Evolutionary conservation across 2,113 vertebrate genomes (phyloP).

Genomic region (Charadrius vociferus): DNA sequence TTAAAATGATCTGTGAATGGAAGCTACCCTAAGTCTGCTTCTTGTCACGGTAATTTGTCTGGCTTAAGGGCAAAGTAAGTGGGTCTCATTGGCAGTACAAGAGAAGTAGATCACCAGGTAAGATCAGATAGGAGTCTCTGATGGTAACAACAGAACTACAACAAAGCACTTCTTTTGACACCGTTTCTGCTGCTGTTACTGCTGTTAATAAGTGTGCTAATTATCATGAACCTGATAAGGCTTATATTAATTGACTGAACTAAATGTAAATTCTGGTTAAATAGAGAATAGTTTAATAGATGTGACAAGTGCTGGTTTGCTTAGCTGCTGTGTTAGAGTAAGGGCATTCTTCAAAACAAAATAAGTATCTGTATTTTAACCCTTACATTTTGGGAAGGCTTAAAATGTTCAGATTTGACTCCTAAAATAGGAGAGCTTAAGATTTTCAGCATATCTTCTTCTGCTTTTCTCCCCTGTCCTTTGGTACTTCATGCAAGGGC

Average conservation of each 20-base stretch:
- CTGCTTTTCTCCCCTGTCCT: not conserved
- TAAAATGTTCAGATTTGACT: not conserved
- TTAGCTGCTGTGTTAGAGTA: not conserved
- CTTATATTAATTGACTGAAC: constrained; percentile 39
- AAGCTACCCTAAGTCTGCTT: constrained; percentile 34
- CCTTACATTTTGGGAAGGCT: not conserved
- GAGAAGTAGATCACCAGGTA: constrained; percentile 56
- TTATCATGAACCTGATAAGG: constrained; percentile 51
- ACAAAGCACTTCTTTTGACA: constrained; percentile 14
- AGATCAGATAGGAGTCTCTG: constrained; percentile 54
- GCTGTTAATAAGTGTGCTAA: constrained; percentile 56
- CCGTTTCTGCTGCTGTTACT: constrained; percentile 4
- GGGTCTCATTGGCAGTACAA: constrained; percentile 22
- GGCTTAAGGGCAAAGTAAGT: constrained; percentile 47
- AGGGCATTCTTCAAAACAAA: not conserved
- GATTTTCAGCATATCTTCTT: not conserved
- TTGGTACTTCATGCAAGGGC: not conserved
- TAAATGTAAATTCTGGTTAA: constrained; percentile 52
- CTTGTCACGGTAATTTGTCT: constrained; percentile 63
- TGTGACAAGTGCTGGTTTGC: not conserved
- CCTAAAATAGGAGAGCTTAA: not conserved
- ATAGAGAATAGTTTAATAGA: not conserved
- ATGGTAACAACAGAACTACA: not conserved
- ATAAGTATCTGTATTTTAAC: not conserved
- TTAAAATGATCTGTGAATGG: constrained; percentile 61